These are phyloP conservation scores for Prunella himalayana DNA, from an alignment of 2,113 vertebrate genomes.

Conservation along the genomic window DNA sequence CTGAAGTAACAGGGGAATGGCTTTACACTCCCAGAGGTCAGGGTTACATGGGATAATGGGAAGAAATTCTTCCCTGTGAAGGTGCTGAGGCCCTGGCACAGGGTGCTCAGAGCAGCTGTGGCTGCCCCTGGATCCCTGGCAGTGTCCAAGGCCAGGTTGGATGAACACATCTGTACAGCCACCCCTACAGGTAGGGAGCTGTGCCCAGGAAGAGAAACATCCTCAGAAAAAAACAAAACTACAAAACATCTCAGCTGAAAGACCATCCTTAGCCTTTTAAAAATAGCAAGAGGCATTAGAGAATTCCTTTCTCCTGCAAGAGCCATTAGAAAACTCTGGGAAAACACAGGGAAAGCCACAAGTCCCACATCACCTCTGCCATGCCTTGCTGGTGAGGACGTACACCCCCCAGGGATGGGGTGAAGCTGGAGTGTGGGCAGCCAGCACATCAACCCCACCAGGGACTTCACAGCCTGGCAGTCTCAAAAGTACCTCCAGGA, in stretches of 20 bases:
- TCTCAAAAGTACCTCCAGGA: not conserved
- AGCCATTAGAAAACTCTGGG: not conserved
- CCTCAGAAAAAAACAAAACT: not conserved
- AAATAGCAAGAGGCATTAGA: not conserved
- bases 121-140: not conserved
- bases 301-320: not conserved
- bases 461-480: not conserved
- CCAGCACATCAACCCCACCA: not conserved
- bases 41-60: accelerated
- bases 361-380: not conserved
- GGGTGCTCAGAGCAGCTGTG: not conserved
- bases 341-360: not conserved
- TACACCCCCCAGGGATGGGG: not conserved
- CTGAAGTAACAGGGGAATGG: not conserved
- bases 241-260: not conserved
- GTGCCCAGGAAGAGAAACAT: not conserved
- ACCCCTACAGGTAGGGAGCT: not conserved
- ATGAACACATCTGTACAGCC: accelerated
- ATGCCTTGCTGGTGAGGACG: not conserved
- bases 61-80: not conserved
- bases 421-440: not conserved
- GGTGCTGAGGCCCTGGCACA: not conserved
- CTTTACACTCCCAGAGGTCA: not conserved
- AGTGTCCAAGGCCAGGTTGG: not conserved
- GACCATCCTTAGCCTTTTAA: not conserved